Evolutionary conservation across 2,797 vertebrate species (phyloP).

Genomic region (Diplodus sargus): DNA sequence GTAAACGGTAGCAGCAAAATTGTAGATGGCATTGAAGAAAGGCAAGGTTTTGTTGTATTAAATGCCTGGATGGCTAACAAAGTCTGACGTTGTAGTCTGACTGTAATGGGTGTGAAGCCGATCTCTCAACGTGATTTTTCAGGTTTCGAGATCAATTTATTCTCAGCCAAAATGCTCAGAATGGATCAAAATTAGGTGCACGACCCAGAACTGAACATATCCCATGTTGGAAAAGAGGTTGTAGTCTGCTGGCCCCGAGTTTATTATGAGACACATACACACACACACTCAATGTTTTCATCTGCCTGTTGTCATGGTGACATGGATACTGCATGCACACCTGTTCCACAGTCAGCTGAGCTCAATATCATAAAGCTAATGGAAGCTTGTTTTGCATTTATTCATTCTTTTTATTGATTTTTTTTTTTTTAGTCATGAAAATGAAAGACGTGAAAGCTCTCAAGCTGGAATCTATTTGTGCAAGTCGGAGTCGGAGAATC

Average conservation of each 20-base stretch:
- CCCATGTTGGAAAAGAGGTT: not conserved
- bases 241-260: not conserved
- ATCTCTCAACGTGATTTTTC: too few relatives aligned
- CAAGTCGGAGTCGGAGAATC: not conserved
- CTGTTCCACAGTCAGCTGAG: slow-evolving; percentile 28
- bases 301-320: slow-evolving; percentile 3
- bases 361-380: not conserved
- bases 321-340: not conserved
- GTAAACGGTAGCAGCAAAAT: too few relatives aligned
- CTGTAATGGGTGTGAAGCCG: too few relatives aligned
- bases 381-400: not conserved
- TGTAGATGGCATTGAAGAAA: too few relatives aligned
- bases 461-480: slow-evolving; percentile 8
- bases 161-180: too few relatives aligned
- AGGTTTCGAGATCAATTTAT: too few relatives aligned
- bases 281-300: not conserved
- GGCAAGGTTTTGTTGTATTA: too few relatives aligned
- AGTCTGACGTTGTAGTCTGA: too few relatives aligned
- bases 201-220: too few relatives aligned
- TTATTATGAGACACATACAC: not conserved
- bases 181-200: too few relatives aligned
- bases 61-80: too few relatives aligned
- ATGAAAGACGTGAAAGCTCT: not conserved
- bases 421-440: not conserved
- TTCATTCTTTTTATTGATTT: not conserved